A percentile compares a stretch with the other conserved stretches of the same genome.
These are phyloP conservation scores for Chloroclystis v-ata DNA, from an alignment of 2,888 invertebrate genomes.

Conservation along the genomic window DNA sequence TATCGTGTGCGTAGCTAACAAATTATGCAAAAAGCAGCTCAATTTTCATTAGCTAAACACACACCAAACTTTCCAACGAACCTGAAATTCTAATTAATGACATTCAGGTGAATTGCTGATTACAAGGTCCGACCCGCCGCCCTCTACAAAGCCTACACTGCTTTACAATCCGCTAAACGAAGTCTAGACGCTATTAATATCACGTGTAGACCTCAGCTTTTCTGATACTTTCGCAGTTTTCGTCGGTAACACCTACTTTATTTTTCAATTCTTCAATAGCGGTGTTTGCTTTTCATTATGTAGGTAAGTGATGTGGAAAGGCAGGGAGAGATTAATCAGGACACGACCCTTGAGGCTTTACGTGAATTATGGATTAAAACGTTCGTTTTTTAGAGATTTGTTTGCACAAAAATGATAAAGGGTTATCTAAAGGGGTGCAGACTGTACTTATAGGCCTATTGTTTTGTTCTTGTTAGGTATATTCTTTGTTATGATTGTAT, in stretches of 20 bases:
- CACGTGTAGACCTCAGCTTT: constrained; percentile 35
- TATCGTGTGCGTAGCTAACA: too few relatives aligned
- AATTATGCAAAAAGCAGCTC: background rate
- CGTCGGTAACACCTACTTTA: background rate
- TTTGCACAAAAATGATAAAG: background rate
- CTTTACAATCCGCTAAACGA: constrained; percentile 39
- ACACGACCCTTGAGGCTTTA: background rate
- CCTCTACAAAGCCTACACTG: constrained; percentile 23
- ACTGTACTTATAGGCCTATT: background rate
- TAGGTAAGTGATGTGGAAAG: constrained; percentile 11
- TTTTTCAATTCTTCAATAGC: constrained; percentile 9
- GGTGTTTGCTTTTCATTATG: constrained; percentile 10
- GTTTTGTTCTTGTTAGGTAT: background rate
- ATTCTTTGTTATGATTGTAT: background rate
- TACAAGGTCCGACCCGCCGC: constrained; percentile 13
- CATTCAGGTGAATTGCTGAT: constrained; percentile 17
- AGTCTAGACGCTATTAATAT: constrained; percentile 49
- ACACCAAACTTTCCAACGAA: constrained; percentile 1
- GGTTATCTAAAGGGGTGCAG: background rate
- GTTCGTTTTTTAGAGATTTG: background rate
- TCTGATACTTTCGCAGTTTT: constrained; percentile 30
- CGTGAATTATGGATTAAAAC: background rate
- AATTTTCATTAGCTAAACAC: constrained; percentile 1
- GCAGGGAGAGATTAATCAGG: constrained; percentile 2
- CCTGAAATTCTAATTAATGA: constrained; percentile 3